Evolutionary conservation across 1,140 invertebrate species (phyloP).

Genomic region (Zelostemma sp.): DNA sequence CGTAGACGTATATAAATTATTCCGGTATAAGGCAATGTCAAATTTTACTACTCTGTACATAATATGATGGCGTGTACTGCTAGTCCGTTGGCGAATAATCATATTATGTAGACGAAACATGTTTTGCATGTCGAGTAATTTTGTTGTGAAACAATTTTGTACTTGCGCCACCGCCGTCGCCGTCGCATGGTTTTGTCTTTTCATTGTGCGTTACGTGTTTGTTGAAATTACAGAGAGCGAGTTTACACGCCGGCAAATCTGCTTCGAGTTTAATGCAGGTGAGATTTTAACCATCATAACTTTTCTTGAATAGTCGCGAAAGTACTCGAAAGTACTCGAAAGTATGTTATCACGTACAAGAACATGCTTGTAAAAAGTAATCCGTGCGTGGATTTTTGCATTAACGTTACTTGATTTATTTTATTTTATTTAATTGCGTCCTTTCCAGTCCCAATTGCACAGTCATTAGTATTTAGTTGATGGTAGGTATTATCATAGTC

Average conservation of each 20-base stretch:
- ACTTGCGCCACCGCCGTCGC: no score
- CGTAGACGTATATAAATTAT: no score
- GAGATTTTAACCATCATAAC: slow-evolving; percentile 43
- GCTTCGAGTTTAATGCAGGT: slow-evolving; percentile 64
- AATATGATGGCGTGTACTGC: no score
- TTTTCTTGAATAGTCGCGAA: neutral
- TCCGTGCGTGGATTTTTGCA: no score
- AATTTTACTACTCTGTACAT: no score
- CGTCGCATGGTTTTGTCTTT: slow-evolving; percentile 48
- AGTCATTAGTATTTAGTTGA: neutral
- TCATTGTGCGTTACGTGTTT: slow-evolving; percentile 51
- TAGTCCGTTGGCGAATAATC: no score
- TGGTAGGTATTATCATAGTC: neutral
- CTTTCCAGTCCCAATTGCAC: neutral
- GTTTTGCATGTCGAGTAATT: slow-evolving; percentile 8
- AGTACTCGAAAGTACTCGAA: neutral
- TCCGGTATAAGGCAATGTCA: no score
- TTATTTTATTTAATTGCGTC: no score
- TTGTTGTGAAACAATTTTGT: slow-evolving; percentile 18
- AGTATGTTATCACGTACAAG: no score
- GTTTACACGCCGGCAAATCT: slow-evolving; percentile 59
- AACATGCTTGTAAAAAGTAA: no score
- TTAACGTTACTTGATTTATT: no score
- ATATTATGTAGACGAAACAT: no score
- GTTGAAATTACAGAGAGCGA: slow-evolving; percentile 61